Percentiles rank a stretch among this genome's conserved stretches.
Evolutionary conservation across 1,140 invertebrate genomes (phyloP).

Genomic region (Drosophila ironensis): DNA sequence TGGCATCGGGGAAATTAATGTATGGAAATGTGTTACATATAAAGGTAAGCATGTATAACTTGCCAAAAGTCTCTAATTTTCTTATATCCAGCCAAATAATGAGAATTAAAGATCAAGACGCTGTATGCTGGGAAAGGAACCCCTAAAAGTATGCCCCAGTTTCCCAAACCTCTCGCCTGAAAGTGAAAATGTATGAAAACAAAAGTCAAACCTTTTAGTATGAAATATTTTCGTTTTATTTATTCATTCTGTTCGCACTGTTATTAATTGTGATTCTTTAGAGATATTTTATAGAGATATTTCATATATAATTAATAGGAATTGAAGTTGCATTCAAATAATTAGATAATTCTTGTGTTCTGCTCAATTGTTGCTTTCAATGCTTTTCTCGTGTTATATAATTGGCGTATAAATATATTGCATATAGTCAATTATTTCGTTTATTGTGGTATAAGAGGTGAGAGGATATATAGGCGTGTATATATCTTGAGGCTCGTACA

Average conservation of each 20-base stretch:
- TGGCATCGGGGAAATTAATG: background rate
- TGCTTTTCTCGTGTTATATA: conserved; percentile 50
- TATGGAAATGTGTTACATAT: no score
- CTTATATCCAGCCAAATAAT: no score
- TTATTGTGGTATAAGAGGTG: conserved; percentile 62
- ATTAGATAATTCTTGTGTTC: conserved; percentile 47
- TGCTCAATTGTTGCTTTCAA: conserved; percentile 24
- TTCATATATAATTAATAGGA: conserved; percentile 79
- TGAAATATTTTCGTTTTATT: conserved; percentile 71
- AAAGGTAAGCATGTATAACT: no score
- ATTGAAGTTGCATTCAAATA: conserved; percentile 79
- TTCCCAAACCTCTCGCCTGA: background rate
- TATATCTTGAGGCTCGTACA: conserved; percentile 50
- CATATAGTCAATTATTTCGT: conserved; percentile 67
- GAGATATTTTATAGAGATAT: conserved; percentile 75
- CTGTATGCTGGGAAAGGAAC: background rate
- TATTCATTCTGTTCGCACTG: conserved; percentile 64
- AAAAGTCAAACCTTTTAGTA: conserved; percentile 33
- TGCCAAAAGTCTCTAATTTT: no score
- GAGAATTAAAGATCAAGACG: background rate
- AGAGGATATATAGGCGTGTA: conserved; percentile 43
- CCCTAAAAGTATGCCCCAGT: conserved; percentile 49
- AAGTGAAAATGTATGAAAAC: background rate
- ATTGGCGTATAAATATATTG: conserved; percentile 54
- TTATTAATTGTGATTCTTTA: conserved; percentile 72